phyloP scores from a whole-genome alignment of 2,888 invertebrate species.

The Lepidochitona cinerea region DNA sequence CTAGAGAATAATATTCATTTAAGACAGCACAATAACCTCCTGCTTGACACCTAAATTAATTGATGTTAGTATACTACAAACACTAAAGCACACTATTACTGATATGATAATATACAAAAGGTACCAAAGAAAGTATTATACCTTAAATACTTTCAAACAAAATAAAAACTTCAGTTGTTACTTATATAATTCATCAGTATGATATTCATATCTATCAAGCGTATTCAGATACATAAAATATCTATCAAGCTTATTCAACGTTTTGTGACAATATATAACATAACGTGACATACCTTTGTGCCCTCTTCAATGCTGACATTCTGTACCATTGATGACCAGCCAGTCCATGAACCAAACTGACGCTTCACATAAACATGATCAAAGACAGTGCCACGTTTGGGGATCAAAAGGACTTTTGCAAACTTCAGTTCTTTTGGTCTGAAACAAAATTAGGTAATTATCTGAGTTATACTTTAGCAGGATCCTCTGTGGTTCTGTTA shows the following conservation, averaged over 20 bases:
- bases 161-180: too few relatives aligned
- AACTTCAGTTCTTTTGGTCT: slow-evolving; percentile 68
- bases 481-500: too few relatives aligned
- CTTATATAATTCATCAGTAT: too few relatives aligned
- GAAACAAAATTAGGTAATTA: too few relatives aligned
- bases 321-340: slow-evolving; percentile 60
- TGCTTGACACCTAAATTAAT: not conserved
- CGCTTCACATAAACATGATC: slow-evolving; percentile 65
- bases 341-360: slow-evolving; percentile 65
- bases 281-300: slow-evolving; percentile 62
- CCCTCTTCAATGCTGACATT: slow-evolving; percentile 58
- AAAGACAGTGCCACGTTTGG: slow-evolving; percentile 65
- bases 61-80: not conserved
- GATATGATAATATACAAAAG: too few relatives aligned
- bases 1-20: too few relatives aligned
- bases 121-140: too few relatives aligned
- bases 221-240: not conserved
- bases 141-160: too few relatives aligned
- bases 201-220: too few relatives aligned
- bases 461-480: too few relatives aligned
- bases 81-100: too few relatives aligned
- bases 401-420: slow-evolving; percentile 61
- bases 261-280: not conserved
- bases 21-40: too few relatives aligned
- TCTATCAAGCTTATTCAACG: not conserved